Percentiles rank a stretch among this genome's conserved stretches.
Conservation (phyloP, 1,140 invertebrate genomes). For the Scaptomyza montana region DNA sequence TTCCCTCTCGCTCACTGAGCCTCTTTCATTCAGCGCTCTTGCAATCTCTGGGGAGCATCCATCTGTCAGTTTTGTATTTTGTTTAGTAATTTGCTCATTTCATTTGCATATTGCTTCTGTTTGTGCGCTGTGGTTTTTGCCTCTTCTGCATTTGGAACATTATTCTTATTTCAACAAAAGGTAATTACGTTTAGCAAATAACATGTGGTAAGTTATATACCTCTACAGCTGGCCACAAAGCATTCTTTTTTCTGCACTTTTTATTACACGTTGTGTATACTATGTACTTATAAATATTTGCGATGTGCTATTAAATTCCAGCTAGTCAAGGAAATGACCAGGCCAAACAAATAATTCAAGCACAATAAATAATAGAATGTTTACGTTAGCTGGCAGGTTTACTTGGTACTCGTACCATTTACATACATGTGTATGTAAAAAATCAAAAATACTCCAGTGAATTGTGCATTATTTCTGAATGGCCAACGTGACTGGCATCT, state of each 20-base stretch:
- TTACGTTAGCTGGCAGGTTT: constrained; percentile 1
- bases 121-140: constrained; percentile 11
- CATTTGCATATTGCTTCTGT: constrained; percentile 34
- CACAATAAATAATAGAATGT: constrained; percentile 20
- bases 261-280: neutral
- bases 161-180: constrained; percentile 21
- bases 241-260: neutral
- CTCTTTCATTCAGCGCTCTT: constrained; percentile 52
- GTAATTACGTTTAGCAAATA: constrained; percentile 27
- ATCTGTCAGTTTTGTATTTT: constrained; percentile 49
- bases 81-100: constrained; percentile 37
- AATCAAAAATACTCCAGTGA: neutral
- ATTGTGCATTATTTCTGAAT: constrained; percentile 8
- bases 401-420: neutral
- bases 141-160: constrained; percentile 16
- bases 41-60: constrained; percentile 43
- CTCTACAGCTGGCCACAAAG: neutral
- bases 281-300: neutral
- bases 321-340: constrained; percentile 7
- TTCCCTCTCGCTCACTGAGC: constrained; percentile 3
- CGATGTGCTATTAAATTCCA: constrained; percentile 18
- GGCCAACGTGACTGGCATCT: constrained; percentile 24
- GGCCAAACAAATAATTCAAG: neutral
- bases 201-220: constrained; percentile 31
- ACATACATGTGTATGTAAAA: neutral